phyloP scores from a whole-genome alignment of 2,113 vertebrate species.

The Neolamprologus kungweensis region DNA sequence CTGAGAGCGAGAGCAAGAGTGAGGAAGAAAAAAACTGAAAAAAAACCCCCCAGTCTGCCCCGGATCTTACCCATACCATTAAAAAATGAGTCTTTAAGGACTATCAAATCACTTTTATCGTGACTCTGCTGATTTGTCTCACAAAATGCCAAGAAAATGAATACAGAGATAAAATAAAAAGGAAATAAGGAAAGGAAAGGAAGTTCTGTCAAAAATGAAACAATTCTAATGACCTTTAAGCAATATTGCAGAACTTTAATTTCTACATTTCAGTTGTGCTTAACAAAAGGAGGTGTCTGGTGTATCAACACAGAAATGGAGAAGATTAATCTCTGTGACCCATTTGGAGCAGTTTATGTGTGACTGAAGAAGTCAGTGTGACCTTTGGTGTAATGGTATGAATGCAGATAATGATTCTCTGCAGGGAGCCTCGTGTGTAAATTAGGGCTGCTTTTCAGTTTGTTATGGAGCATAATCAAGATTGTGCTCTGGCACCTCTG shows the following conservation, averaged over 20 bases:
- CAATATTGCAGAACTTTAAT: conserved; percentile 34
- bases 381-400: conserved; percentile 53
- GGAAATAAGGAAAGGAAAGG: background rate
- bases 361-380: conserved; percentile 47
- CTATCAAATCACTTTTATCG: background rate
- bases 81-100: background rate
- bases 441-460: conserved; percentile 51
- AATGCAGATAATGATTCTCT: conserved; percentile 59
- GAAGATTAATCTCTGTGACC: conserved; percentile 42
- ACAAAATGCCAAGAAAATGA: background rate
- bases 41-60: fast-evolving
- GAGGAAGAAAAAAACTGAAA: background rate
- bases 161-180: background rate
- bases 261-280: background rate
- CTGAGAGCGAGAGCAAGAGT: background rate
- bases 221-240: background rate
- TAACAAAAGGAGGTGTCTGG: background rate
- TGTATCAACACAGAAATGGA: background rate
- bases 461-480: conserved; percentile 61
- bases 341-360: background rate
- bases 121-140: background rate
- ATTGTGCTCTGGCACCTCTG: conserved; percentile 19
- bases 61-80: background rate
- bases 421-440: conserved; percentile 40
- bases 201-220: background rate